Evolutionary conservation across 64 coral and sea anemone genomes (phyloP), one percentile per base, ranked within the genome.

Genomic region (Anthopleura sola): DNA sequence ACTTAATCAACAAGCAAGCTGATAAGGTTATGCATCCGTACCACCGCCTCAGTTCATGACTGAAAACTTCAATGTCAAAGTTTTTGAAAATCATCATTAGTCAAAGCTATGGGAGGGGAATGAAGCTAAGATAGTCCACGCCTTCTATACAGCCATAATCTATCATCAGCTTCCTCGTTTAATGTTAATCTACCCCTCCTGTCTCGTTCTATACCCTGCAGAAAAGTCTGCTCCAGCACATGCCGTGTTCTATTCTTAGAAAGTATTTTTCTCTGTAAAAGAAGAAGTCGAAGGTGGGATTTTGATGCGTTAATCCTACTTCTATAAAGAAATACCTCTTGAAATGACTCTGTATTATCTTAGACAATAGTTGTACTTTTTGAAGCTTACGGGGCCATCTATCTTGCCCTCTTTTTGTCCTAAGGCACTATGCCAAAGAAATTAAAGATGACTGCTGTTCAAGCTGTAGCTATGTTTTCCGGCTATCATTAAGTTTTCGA

Each of bases 241-340:
- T 34, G 28, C 29, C 66, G 66, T 71, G 28, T 9, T 24, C 66
- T 71, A 71, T 71, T 71, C 28, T 71, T 71, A 71, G 12, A 10
- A 26, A 62, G 24, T 28, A 8, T 24, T 71, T 71, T 71, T 71
- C 66, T 71, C 66, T 0, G 29, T 32, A 34, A 71, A 71, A 34
- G 29, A 62, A 62, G 21, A 62, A 23, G 24, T n/a, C 21, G 32
- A 34, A 77, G 68, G 68, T 71, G 44, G 6, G 76, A 40, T 44
- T 48, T 24, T 44, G 76, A 79, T 79, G 37, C 31, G 37, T 79
- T 79, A 79, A 79, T 79, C 76, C 76, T 19, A 23, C 76, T 79
- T n/a, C 36, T 44, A 79, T 24, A 44, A 40, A 44, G 76, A 79
- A 79, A 79, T 44, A 38, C 44, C 37, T 79, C 37, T 79, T 48